These are phyloP conservation scores for Buphagus erythrorhynchus DNA, from an alignment of 2,797 vertebrate species.

Conservation along the genomic window DNA sequence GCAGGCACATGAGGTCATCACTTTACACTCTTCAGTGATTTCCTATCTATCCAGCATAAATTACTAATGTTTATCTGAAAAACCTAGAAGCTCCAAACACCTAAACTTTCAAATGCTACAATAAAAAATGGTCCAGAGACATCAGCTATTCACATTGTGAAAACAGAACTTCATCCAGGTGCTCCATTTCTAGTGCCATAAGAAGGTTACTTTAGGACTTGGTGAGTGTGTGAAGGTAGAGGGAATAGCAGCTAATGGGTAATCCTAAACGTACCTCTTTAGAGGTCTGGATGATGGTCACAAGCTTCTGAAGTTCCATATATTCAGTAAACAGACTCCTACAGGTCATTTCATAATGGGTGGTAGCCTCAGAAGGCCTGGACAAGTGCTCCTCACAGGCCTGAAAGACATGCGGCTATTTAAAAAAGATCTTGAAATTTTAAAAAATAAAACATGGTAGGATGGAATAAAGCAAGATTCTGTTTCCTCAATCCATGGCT, in stretches of 20 bases:
- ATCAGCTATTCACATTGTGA: not conserved
- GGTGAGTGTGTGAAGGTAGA: not conserved
- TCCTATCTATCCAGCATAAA: not conserved
- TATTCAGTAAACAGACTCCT: slow-evolving; percentile 69
- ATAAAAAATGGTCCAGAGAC: not conserved
- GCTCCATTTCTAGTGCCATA: not conserved
- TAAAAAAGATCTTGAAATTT: not conserved
- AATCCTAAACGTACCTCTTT: slow-evolving; percentile 64
- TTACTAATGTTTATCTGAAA: not conserved
- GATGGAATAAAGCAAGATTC: not conserved
- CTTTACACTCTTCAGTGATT: not conserved
- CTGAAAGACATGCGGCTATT: slow-evolving; percentile 50
- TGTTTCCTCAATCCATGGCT: not conserved
- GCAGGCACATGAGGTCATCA: not conserved
- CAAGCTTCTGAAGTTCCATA: slow-evolving; percentile 70
- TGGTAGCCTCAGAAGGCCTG: slow-evolving; percentile 57
- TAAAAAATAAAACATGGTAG: not conserved
- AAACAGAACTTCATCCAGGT: not conserved
- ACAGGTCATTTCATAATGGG: slow-evolving; percentile 72
- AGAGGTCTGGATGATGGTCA: slow-evolving; percentile 64
- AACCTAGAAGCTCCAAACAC: not conserved
- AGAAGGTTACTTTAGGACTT: not conserved
- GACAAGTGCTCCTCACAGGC: slow-evolving; percentile 70
- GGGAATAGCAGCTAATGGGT: not conserved
- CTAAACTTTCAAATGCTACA: not conserved